Percentiles rank a stretch among this genome's conserved stretches.
Conservation (phyloP, 1,140 invertebrate genomes). For the Achroia grisella region DNA sequence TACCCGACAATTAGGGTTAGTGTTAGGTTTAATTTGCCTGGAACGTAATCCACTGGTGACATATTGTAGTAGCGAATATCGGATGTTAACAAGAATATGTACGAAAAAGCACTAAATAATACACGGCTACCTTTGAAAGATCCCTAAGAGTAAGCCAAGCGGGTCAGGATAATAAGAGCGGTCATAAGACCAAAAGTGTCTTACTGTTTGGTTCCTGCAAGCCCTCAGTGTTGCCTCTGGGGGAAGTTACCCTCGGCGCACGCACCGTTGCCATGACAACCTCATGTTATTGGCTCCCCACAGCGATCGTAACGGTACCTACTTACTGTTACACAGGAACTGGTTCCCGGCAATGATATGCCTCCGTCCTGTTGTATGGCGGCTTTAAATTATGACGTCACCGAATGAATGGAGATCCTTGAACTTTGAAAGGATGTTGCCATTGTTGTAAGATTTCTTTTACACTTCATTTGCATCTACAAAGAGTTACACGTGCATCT, state of each 20-base stretch:
- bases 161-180: not conserved
- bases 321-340: conserved; percentile 30
- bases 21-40: not conserved
- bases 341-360: conserved; percentile 33
- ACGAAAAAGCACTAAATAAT: conserved; percentile 26
- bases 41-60: conserved; percentile 13
- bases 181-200: conserved; percentile 29
- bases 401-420: conserved; percentile 25
- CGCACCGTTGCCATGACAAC: conserved; percentile 55
- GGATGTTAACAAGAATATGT: conserved; percentile 13
- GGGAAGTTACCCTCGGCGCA: conserved; percentile 47
- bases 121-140: conserved; percentile 26
- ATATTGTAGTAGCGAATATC: conserved; percentile 7
- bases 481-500: too few relatives aligned
- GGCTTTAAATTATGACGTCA: conserved; percentile 34
- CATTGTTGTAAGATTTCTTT: not conserved
- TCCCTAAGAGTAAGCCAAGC: conserved; percentile 9
- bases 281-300: conserved; percentile 64
- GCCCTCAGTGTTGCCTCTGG: conserved; percentile 45
- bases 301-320: conserved; percentile 32
- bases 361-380: conserved; percentile 19
- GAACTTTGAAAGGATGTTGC: conserved; percentile 7
- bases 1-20: not conserved
- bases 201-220: conserved; percentile 46
- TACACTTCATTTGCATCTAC: too few relatives aligned